A percentile compares a stretch with the other conserved stretches of the same genome.
Evolutionary conservation across 2,797 vertebrate genomes (phyloP).

Genomic region (Tolypeutes matacus): DNA sequence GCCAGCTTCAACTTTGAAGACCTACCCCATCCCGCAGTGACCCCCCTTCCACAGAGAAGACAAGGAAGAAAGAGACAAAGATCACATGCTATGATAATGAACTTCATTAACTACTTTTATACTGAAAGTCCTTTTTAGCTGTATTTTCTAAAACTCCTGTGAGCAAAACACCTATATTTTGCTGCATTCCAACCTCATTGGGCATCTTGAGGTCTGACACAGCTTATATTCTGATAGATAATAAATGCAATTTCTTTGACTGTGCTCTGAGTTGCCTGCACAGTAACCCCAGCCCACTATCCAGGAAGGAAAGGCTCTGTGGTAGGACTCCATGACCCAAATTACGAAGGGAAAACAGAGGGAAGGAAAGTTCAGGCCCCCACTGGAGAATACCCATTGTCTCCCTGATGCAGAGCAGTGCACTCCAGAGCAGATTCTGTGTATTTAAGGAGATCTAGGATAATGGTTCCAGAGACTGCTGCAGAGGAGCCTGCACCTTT

Average conservation of each 20-base stretch:
- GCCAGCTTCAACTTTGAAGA: not conserved
- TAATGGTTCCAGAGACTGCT: not conserved
- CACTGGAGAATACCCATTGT: accelerated
- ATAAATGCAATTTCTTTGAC: not conserved
- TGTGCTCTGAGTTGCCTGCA: not conserved
- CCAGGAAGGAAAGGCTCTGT: not conserved
- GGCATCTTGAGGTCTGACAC: not conserved
- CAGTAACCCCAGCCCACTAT: not conserved
- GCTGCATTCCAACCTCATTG: not conserved
- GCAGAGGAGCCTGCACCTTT: accelerated
- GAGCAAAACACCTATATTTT: not conserved
- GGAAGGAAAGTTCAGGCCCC: not conserved
- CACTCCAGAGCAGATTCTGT: not conserved
- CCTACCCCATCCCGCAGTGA: not conserved
- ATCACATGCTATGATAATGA: not conserved
- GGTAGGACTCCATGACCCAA: not conserved
- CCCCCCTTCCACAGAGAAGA: not conserved
- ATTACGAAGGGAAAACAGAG: not conserved
- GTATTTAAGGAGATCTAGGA: no score
- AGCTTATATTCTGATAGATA: slow-evolving; percentile 31
- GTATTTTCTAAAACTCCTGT: not conserved
- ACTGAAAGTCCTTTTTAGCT: not conserved
- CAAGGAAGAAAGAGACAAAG: not conserved
- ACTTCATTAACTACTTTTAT: not conserved
- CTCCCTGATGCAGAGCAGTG: not conserved